Evolutionary conservation across 2,113 vertebrate genomes (phyloP).

Genomic region (Dasyprocta punctata): DNA sequence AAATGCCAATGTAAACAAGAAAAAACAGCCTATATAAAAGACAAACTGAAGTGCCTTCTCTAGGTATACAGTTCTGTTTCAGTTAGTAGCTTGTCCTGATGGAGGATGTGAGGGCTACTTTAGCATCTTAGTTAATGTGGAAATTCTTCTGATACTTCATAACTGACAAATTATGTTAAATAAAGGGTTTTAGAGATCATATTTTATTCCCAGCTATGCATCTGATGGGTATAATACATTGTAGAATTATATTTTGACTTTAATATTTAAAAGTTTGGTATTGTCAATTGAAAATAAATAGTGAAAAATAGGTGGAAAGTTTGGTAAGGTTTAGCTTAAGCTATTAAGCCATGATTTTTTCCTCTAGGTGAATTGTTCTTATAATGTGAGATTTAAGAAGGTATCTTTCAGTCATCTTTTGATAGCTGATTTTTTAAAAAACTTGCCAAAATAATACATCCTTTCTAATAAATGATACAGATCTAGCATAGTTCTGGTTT

Average conservation of each 20-base stretch:
- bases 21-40: neutral
- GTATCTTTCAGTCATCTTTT: constrained; percentile 45
- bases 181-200: constrained; percentile 23
- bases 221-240: neutral
- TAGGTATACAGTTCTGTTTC: neutral
- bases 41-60: neutral
- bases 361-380: neutral
- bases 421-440: neutral
- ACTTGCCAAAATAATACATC: constrained; percentile 20
- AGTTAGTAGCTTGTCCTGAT: neutral
- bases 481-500: neutral
- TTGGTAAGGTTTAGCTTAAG: constrained; percentile 21
- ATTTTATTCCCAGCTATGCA: neutral
- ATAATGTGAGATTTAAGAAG: neutral
- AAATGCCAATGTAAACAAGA: neutral
- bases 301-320: neutral
- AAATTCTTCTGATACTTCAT: constrained; percentile 29
- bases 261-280: constrained; percentile 20
- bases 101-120: neutral
- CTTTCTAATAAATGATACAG: neutral
- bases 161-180: neutral
- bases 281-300: neutral
- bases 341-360: neutral
- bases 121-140: neutral
- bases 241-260: constrained; percentile 40